A percentile compares a stretch with the other conserved stretches of the same genome.
phyloP scores from a whole-genome alignment of 2,797 vertebrate genomes.

The Halcyon smyrnensis region DNA sequence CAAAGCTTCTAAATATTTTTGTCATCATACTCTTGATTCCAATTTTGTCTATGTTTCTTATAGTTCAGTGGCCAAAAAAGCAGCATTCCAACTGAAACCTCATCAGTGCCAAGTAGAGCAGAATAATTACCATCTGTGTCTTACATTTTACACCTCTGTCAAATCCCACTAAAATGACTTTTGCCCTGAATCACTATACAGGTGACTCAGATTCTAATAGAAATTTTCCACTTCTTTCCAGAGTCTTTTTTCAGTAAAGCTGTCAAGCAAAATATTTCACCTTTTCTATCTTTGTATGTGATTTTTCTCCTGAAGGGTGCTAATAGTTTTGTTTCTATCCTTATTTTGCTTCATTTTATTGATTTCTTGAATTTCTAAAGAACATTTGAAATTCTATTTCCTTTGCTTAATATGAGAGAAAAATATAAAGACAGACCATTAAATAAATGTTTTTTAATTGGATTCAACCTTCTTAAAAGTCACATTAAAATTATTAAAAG shows the following conservation, averaged over 20 bases:
- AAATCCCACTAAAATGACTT: constrained; percentile 21
- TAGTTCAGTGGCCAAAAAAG: background rate
- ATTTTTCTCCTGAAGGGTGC: background rate
- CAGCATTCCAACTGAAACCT: constrained; percentile 6
- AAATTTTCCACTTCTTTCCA: background rate
- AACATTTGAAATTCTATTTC: background rate
- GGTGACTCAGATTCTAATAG: background rate
- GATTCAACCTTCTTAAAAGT: constrained; percentile 25
- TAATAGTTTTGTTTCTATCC: background rate
- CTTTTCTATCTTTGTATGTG: background rate
- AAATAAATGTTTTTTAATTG: background rate
- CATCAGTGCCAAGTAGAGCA: constrained; percentile 39
- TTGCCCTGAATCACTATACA: background rate
- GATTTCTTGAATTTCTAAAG: background rate
- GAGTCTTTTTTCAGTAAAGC: background rate
- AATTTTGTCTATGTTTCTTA: background rate
- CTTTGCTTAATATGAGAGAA: background rate
- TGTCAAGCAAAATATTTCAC: background rate
- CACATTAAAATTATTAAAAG: constrained; percentile 18
- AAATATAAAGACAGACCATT: background rate
- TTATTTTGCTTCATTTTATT: background rate
- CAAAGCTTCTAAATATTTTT: background rate
- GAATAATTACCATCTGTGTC: constrained; percentile 50
- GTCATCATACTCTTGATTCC: background rate
- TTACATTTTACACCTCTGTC: constrained; percentile 42